Conservation (phyloP, 2,113 vertebrate species). For the Ptyas mucosa region DNA sequence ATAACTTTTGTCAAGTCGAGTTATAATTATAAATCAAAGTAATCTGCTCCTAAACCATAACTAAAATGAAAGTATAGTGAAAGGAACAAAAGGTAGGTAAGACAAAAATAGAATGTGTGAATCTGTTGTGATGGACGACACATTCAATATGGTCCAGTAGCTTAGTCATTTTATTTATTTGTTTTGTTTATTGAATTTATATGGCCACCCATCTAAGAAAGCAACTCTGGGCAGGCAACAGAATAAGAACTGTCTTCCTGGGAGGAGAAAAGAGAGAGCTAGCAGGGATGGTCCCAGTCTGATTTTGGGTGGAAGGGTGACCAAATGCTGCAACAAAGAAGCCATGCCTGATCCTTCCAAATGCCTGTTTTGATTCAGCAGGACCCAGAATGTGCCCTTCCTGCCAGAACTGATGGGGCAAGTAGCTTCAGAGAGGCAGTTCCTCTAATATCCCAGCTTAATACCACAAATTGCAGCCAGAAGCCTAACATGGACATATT, state of each 20-base stretch:
- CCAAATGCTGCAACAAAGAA: background rate
- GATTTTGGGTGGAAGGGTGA: background rate
- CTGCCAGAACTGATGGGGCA: background rate
- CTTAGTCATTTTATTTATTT: background rate
- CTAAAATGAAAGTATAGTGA: background rate
- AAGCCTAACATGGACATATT: background rate
- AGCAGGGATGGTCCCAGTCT: background rate
- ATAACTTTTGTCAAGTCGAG: background rate
- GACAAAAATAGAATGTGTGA: background rate
- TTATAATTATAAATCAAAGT: background rate
- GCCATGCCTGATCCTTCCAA: background rate
- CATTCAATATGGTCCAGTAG: background rate
- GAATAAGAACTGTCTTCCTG: background rate
- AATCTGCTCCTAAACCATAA: background rate
- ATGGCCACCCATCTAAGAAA: background rate
- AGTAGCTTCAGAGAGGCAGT: background rate
- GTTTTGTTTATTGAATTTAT: background rate
- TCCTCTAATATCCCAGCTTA: background rate
- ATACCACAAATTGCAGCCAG: background rate
- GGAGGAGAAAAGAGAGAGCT: background rate
- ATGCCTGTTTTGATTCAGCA: background rate
- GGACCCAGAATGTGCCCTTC: background rate
- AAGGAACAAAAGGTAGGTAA: background rate
- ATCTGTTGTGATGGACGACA: background rate
- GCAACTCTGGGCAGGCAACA: background rate